phyloP scores from a whole-genome alignment of 2,797 vertebrate species.

The Cossypha niveicapilla region DNA sequence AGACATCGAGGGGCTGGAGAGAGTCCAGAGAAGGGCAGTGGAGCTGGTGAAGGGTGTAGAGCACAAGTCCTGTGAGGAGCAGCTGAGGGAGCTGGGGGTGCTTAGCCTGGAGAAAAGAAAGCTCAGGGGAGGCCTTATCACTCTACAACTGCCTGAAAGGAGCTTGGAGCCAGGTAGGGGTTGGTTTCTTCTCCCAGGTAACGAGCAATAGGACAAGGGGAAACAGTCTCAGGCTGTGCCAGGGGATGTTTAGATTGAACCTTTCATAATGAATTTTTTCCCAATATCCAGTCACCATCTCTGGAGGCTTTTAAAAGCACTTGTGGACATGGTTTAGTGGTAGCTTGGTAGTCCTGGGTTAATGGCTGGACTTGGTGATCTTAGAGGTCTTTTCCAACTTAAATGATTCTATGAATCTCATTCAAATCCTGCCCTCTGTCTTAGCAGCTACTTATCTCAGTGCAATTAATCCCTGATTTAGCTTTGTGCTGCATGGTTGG shows the following conservation, averaged over 20 bases:
- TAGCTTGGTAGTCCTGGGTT: neutral
- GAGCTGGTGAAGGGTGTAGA: neutral
- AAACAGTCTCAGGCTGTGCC: neutral
- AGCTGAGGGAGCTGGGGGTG: neutral
- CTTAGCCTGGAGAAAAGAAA: neutral
- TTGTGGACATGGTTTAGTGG: neutral
- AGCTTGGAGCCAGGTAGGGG: neutral
- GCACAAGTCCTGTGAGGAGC: neutral
- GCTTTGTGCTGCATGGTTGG: neutral
- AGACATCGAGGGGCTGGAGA: neutral
- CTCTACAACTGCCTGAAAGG: neutral
- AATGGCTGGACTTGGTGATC: neutral
- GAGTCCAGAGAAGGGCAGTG: neutral
- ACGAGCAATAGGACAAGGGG: fast-evolving
- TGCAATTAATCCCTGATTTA: neutral
- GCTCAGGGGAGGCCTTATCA: fast-evolving
- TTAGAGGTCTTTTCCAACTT: neutral
- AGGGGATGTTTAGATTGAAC: neutral
- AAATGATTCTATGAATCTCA: neutral
- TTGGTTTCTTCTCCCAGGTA: neutral
- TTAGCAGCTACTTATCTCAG: neutral
- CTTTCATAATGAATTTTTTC: too few species aligned
- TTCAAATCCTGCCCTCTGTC: neutral
- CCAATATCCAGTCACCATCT: neutral
- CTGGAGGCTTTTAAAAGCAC: neutral